These are phyloP conservation scores for Corythornis leucogaster DNA, from an alignment of 2,797 vertebrate species.

Conservation along the genomic window DNA sequence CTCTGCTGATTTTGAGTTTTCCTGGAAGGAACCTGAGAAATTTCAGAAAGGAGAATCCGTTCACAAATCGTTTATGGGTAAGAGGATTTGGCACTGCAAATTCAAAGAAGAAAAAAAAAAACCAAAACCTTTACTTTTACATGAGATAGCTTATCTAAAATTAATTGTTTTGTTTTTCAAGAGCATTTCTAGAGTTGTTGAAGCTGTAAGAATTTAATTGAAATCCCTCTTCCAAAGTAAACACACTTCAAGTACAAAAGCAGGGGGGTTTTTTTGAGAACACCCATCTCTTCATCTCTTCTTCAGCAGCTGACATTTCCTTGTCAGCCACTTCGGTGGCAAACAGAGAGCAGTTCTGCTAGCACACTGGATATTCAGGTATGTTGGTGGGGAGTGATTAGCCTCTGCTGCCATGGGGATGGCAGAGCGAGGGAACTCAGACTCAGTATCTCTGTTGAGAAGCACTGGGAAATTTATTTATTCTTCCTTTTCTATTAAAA, in stretches of 20 bases:
- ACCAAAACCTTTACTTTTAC: not conserved
- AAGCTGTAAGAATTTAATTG: not conserved
- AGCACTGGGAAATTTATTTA: not conserved
- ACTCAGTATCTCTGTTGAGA: not conserved
- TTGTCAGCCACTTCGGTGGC: not conserved
- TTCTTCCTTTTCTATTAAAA: not conserved
- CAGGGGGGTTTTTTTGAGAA: not conserved
- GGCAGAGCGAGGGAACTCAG: not conserved
- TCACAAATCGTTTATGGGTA: not conserved
- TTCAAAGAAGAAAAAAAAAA: not conserved
- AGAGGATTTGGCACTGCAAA: not conserved
- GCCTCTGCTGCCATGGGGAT: not conserved
- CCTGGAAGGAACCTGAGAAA: not conserved
- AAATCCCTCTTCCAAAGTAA: not conserved
- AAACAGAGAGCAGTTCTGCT: not conserved
- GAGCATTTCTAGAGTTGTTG: not conserved
- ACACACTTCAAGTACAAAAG: not conserved
- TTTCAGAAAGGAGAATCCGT: not conserved
- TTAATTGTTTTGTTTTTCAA: not conserved
- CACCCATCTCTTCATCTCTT: not conserved
- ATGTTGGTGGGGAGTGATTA: not conserved
- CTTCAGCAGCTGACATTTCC: not conserved
- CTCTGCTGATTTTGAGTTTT: not conserved
- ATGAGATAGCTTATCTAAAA: not conserved
- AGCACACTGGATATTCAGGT: not conserved